phyloP scores from a whole-genome alignment of 2,888 invertebrate species.

The Abrostola triplasia region DNA sequence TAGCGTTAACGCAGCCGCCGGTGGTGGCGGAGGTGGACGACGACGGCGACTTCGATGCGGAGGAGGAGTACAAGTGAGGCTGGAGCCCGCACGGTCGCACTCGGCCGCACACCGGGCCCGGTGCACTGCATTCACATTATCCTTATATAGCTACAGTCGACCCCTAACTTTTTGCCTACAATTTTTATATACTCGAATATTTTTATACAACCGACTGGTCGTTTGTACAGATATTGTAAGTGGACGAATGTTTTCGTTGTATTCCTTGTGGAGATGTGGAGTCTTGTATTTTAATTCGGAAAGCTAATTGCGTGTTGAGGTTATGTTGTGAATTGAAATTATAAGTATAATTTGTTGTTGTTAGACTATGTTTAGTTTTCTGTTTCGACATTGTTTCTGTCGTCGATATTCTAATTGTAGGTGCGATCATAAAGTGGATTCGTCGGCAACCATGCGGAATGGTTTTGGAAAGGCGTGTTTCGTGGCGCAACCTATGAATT shows the following conservation, averaged over 20 bases:
- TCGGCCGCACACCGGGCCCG: not conserved
- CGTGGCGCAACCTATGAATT: slow-evolving; percentile 24
- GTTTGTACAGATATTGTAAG: slow-evolving; percentile 50
- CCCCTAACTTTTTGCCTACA: slow-evolving; percentile 58
- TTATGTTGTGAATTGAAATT: slow-evolving; percentile 49
- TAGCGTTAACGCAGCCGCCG: slow-evolving; percentile 74
- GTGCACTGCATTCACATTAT: slow-evolving; percentile 28
- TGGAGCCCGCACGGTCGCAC: slow-evolving; percentile 47
- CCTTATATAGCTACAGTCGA: slow-evolving; percentile 52
- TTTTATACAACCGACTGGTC: slow-evolving; percentile 61
- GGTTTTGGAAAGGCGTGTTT: slow-evolving; percentile 18
- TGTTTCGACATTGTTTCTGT: slow-evolving; percentile 61
- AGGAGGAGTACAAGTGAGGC: slow-evolving; percentile 89
- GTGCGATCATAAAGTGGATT: slow-evolving; percentile 49
- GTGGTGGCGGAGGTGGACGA: slow-evolving; percentile 82
- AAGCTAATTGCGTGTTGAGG: slow-evolving; percentile 19
- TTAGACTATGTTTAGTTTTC: slow-evolving; percentile 46
- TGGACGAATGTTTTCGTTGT: slow-evolving; percentile 40
- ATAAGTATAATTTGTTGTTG: slow-evolving; percentile 56
- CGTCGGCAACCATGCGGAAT: slow-evolving; percentile 26
- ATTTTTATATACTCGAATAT: slow-evolving; percentile 64
- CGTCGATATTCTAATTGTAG: slow-evolving; percentile 60
- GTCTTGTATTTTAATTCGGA: slow-evolving; percentile 21
- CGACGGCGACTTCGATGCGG: slow-evolving; percentile 90
- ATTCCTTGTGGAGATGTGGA: slow-evolving; percentile 15